phyloP scores from a whole-genome alignment of 2,797 vertebrate species.

The Loris lydekkerianus region DNA sequence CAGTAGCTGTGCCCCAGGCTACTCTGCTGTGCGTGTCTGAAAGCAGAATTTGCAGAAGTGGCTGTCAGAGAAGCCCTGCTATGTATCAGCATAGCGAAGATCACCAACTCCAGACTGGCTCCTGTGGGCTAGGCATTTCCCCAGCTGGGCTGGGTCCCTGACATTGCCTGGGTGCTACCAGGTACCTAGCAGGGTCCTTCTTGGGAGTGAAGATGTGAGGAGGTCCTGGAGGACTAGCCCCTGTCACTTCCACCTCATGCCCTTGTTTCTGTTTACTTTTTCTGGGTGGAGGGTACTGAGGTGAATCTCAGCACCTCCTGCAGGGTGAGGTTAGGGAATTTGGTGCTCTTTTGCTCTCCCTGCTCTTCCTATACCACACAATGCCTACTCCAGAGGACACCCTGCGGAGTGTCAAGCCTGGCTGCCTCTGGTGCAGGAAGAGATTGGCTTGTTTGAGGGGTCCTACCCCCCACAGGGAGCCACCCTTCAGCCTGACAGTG shows the following conservation, averaged over 20 bases:
- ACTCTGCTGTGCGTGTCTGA: background rate
- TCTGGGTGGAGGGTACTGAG: constrained; percentile 20
- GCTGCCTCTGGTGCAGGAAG: background rate
- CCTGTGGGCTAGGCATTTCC: background rate
- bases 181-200: background rate
- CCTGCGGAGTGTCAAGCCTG: background rate
- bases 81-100: background rate
- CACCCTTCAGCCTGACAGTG: background rate
- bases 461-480: background rate
- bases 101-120: background rate
- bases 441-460: background rate
- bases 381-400: background rate
- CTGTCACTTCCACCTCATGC: background rate
- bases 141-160: constrained; percentile 19
- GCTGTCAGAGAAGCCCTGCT: background rate
- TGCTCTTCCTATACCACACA: background rate
- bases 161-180: constrained; percentile 65
- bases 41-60: background rate
- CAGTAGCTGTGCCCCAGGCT: background rate
- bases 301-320: background rate
- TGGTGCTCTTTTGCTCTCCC: constrained; percentile 74
- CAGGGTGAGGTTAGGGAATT: constrained; percentile 50
- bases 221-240: background rate
- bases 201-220: background rate
- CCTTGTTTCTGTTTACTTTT: background rate